These are phyloP conservation scores for Falco cherrug DNA, from an alignment of 2,797 vertebrate genomes.

Conservation along the genomic window DNA sequence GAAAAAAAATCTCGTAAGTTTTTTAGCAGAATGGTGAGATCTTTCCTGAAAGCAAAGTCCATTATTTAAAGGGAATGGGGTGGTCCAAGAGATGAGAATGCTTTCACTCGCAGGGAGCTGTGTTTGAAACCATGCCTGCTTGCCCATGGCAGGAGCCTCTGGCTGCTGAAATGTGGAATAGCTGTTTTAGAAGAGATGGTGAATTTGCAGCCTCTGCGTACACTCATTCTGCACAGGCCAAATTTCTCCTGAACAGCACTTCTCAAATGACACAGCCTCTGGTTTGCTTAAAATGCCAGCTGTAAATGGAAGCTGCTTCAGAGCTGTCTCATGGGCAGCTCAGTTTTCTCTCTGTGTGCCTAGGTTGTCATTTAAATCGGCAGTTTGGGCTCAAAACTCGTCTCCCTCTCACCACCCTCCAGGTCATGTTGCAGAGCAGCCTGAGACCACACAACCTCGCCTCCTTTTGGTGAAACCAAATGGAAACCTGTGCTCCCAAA, in stretches of 20 bases:
- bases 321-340: not conserved
- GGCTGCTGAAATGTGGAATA: not conserved
- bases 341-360: not conserved
- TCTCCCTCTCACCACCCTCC: not conserved
- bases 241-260: not conserved
- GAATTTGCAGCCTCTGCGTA: not conserved
- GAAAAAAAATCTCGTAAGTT: not conserved
- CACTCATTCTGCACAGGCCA: not conserved
- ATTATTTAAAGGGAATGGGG: not conserved
- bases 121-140: not conserved
- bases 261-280: conserved; percentile 23
- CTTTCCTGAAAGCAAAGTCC: not conserved
- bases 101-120: not conserved
- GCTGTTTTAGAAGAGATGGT: not conserved
- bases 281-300: conserved; percentile 16
- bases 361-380: not conserved
- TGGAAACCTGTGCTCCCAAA: accelerated
- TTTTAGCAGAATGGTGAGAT: not conserved
- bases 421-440: accelerated
- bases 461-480: not conserved
- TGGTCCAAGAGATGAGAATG: not conserved
- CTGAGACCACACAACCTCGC: not conserved
- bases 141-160: accelerated
- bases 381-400: not conserved
- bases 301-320: not conserved